Conservation (phyloP, 2,888 invertebrate genomes). For the Megastigmus dorsalis region DNA sequence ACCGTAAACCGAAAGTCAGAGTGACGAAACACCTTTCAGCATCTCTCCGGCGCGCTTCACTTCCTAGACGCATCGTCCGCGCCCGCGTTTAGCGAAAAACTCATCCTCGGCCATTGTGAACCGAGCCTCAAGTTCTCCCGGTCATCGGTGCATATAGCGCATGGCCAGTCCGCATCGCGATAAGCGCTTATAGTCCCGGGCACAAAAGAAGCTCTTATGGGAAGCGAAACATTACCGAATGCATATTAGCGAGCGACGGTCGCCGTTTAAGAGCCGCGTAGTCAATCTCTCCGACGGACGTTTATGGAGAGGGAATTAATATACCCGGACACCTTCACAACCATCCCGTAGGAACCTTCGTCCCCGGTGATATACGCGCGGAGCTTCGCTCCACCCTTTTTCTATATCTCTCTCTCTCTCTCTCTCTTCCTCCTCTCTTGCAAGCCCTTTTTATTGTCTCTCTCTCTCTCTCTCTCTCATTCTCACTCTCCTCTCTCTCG, state of each 20-base stretch:
- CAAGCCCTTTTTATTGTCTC: too few relatives aligned
- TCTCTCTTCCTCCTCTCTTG: constrained; percentile 34
- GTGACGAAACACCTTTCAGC: too few relatives aligned
- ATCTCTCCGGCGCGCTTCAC: background rate
- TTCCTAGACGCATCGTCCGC: background rate
- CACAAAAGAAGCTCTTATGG: constrained; percentile 17
- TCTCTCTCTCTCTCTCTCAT: background rate
- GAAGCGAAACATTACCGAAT: constrained; percentile 69
- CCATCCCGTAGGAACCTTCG: constrained; percentile 37
- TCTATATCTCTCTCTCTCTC: constrained; percentile 51
- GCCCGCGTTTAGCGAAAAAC: too few relatives aligned
- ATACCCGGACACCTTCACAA: constrained; percentile 70
- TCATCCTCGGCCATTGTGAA: background rate
- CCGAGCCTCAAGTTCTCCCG: background rate
- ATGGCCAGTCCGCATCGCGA: too few relatives aligned
- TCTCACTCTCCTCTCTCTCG: background rate
- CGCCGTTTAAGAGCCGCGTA: constrained; percentile 71
- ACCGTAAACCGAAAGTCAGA: too few relatives aligned
- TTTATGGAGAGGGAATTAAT: constrained; percentile 75
- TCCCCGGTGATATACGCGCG: constrained; percentile 69
- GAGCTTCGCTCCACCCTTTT: constrained; percentile 66
- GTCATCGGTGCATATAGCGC: background rate
- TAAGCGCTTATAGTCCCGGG: too few relatives aligned
- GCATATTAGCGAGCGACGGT: constrained; percentile 71
- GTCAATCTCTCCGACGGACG: constrained; percentile 73